Evolutionary conservation across 92 coral and sea anemone species (phyloP).

Genomic region (Hydrozoanthus gracilis): DNA sequence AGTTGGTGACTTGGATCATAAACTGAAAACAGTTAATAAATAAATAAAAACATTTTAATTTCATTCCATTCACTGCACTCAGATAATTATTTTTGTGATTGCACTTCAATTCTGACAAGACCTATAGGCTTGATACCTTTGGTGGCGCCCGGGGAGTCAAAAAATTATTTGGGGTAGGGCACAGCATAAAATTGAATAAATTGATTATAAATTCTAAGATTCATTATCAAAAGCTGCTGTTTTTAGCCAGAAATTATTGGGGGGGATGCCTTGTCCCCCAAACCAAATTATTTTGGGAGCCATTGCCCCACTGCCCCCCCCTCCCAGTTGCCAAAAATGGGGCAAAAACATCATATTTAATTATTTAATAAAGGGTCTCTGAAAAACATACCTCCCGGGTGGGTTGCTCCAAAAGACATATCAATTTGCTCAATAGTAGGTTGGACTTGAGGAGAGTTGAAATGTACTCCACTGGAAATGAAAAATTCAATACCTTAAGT

Average conservation of each 20-base stretch:
- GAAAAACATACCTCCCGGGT: slow-evolving; percentile 88
- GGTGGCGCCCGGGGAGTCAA: too few species aligned
- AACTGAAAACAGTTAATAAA: slow-evolving; percentile 58
- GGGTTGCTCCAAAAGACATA: slow-evolving; percentile 99
- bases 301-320: too few species aligned
- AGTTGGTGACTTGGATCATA: slow-evolving; percentile 97
- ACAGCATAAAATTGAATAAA: too few species aligned
- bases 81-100: background rate
- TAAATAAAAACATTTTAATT: background rate
- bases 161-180: too few species aligned
- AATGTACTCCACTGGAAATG: slow-evolving; percentile 89
- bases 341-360: background rate
- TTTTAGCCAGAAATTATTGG: too few species aligned
- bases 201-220: too few species aligned
- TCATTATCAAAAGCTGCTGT: too few species aligned
- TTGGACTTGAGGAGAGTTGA: slow-evolving; percentile 97
- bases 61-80: background rate
- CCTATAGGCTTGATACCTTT: too few species aligned
- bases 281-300: background rate
- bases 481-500: background rate
- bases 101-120: too few species aligned
- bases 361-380: background rate
- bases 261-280: too few species aligned
- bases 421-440: slow-evolving; percentile 99
- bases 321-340: background rate